Percentiles rank a stretch among this genome's conserved stretches.
Evolutionary conservation across 1,140 invertebrate genomes (phyloP).

Genomic region (Philotrypesis tridentata): DNA sequence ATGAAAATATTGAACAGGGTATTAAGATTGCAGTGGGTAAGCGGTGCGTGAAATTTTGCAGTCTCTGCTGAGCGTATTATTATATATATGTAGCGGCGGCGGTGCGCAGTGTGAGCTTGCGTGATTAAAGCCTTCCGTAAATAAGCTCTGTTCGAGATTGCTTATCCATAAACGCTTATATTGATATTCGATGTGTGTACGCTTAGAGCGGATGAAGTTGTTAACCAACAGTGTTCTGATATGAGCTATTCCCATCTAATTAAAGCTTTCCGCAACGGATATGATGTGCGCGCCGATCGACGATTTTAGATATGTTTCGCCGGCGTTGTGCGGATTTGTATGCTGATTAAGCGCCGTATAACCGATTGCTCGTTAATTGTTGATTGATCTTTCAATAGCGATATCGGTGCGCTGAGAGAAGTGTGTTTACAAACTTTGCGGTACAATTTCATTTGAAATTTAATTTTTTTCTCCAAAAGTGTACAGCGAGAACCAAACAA

Average conservation of each 20-base stretch:
- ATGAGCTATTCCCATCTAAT: not conserved
- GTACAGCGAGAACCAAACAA: too few relatives aligned
- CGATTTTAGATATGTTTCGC: not conserved
- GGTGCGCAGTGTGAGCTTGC: not conserved
- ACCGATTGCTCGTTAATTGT: too few relatives aligned
- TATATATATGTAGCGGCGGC: too few relatives aligned
- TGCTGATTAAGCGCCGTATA: not conserved
- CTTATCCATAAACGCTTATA: not conserved
- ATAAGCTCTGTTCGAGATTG: not conserved
- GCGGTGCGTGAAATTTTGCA: not conserved
- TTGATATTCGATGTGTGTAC: not conserved
- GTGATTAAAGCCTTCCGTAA: not conserved
- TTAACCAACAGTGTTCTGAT: not conserved
- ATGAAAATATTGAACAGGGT: conserved; percentile 12
- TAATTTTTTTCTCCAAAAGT: too few relatives aligned
- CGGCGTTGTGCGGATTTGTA: too few relatives aligned
- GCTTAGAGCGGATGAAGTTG: not conserved
- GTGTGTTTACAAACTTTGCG: too few relatives aligned
- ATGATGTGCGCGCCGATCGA: too few relatives aligned
- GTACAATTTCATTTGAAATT: too few relatives aligned
- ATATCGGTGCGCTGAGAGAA: too few relatives aligned
- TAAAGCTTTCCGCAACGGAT: not conserved
- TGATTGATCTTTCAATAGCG: too few relatives aligned
- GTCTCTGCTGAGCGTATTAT: not conserved
- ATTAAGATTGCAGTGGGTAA: conserved; percentile 7